Conservation (phyloP, 2,888 invertebrate genomes). For the Leptopilina syphax region DNA sequence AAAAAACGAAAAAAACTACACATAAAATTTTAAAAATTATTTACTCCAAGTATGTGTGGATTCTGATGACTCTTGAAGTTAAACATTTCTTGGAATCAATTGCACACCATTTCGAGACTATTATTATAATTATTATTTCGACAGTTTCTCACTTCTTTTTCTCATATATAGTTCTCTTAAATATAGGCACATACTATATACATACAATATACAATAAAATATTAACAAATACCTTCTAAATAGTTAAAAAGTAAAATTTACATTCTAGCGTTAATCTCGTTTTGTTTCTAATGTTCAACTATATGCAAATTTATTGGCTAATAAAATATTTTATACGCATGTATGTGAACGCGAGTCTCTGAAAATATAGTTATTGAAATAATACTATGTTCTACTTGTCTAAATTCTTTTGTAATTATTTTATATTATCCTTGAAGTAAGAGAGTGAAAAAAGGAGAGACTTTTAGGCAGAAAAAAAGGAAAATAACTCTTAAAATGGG, state of each 20-base stretch:
- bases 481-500: not conserved
- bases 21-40: not conserved
- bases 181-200: not conserved
- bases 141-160: not conserved
- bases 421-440: not conserved
- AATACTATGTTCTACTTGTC: not conserved
- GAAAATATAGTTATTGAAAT: conserved; percentile 32
- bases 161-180: not conserved
- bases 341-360: not conserved
- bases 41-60: not conserved
- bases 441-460: not conserved
- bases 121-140: not conserved
- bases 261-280: not conserved
- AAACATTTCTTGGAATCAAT: conserved; percentile 9
- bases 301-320: conserved; percentile 32
- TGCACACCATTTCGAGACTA: not conserved
- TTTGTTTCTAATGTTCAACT: not conserved
- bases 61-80: conserved; percentile 1
- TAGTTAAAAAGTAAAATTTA: not conserved
- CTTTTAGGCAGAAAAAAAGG: not conserved
- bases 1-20: conserved; percentile 22
- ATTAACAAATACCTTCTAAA: conserved; percentile 7
- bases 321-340: not conserved
- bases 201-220: not conserved
- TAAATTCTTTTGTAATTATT: conserved; percentile 27